Evolutionary conservation across 2,113 vertebrate genomes (phyloP), one percentile per base, ranked within the genome.

Genomic region (Scortum barcoo): DNA sequence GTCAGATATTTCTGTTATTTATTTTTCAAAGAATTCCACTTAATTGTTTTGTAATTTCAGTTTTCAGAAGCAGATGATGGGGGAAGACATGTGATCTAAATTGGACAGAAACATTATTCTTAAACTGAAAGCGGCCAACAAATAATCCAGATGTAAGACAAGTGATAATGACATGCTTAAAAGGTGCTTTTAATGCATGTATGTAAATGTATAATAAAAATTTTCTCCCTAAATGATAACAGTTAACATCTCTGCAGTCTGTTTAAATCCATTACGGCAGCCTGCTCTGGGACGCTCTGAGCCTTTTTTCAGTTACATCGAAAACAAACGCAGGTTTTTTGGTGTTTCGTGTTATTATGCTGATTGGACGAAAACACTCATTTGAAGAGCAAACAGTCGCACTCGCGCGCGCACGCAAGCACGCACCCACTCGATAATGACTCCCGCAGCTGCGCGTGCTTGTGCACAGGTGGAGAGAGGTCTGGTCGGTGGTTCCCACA

Each of bases 381-480:
- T 61, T 63, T n/a, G 22, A 44, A 53, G 66, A 63, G 12, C 44
- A 42, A 80, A 42, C 62, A 19, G 14, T 80, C 72, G 22, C 24
- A 44, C 17, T 85, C 61, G 26, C 26, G 61, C 62, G 66, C 71
- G 62, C 38, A 0, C 28, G n/a, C n/a, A n/a, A n/a, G 10, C 62
- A 14, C 62, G 38, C 76, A 16, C 36, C 22, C 50, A 66, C 75
- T 58, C 19, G 19, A 83, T 71, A 79, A 71, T 72, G 88, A 92
- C 80, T 84, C 80, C 38, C 84, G 76, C 58, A 72, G 81, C 76
- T 87, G 83, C 91, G 84, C 83, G 88, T 92, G 90, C 92, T 80
- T 54, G 56, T 36, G 84, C 88, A 90, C 95, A 93, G 88, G 92
- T 95, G 93, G 53, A 78, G 56, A 10, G 46, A 57, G 42, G 33